phyloP scores from a whole-genome alignment of 2,113 vertebrate species.

The Rhea americana region DNA sequence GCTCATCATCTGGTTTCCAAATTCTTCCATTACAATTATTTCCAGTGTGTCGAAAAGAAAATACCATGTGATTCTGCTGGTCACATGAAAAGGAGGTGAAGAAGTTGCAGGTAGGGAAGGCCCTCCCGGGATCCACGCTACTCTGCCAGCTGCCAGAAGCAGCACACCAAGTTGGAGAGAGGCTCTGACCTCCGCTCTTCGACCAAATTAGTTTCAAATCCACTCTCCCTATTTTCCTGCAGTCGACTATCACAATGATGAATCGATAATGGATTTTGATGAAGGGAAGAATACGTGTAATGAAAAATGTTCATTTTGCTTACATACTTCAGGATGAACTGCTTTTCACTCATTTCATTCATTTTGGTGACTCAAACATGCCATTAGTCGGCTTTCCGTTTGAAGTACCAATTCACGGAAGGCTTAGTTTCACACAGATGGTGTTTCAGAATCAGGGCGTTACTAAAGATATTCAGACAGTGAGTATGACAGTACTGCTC shows the following conservation, averaged over 20 bases:
- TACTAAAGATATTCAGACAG: neutral
- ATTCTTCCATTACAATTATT: conserved; percentile 35
- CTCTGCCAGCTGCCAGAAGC: conserved; percentile 30
- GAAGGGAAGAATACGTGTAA: neutral
- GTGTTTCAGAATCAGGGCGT: neutral
- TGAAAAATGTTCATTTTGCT: neutral
- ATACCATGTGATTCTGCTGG: neutral
- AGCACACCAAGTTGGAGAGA: neutral
- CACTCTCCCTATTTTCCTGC: conserved; percentile 49
- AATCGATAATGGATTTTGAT: neutral
- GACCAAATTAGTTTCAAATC: conserved; percentile 57
- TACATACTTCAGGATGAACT: neutral
- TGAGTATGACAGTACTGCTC: neutral
- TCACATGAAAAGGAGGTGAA: conserved; percentile 45
- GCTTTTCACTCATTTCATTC: neutral
- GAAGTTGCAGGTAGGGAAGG: neutral
- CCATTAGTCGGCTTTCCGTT: neutral
- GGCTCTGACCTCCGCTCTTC: neutral
- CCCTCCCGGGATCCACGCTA: neutral
- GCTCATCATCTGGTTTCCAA: conserved; percentile 43
- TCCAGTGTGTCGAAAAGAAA: conserved; percentile 42
- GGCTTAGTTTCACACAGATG: neutral
- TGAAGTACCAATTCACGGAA: neutral
- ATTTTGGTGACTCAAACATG: neutral
- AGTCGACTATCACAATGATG: conserved; percentile 1